Percentiles rank a stretch among this genome's conserved stretches.
Conservation (phyloP, 2,797 vertebrate genomes). For the Crocidura indochinensis region DNA sequence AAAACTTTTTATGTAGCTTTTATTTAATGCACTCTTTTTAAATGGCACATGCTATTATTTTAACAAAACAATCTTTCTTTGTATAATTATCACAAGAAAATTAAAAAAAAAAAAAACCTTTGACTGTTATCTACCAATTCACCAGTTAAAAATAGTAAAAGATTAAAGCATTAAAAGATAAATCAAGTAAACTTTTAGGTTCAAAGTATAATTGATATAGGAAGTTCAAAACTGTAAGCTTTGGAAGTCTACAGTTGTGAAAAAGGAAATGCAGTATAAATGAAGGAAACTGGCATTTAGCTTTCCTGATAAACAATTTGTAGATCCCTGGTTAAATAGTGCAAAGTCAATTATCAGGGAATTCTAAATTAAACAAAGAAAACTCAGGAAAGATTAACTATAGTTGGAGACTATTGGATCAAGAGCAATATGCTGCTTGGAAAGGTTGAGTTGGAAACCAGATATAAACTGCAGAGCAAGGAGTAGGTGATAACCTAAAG, state of each 20-base stretch:
- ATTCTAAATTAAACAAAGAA: background rate
- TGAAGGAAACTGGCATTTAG: background rate
- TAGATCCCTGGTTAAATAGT: background rate
- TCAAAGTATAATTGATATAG: background rate
- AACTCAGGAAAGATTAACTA: background rate
- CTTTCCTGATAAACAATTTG: background rate
- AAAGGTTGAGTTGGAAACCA: background rate
- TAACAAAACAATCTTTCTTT: conserved; percentile 19
- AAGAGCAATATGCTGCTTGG: background rate
- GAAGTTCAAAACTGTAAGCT: background rate
- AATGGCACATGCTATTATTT: conserved; percentile 35
- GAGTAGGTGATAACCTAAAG: background rate
- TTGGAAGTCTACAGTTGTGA: background rate
- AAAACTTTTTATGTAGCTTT: background rate
- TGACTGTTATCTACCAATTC: background rate
- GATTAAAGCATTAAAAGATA: background rate
- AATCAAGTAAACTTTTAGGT: background rate
- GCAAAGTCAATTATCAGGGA: conserved; percentile 5
- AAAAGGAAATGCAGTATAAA: too few species aligned
- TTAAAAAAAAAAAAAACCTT: conserved; percentile 6
- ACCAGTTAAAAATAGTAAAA: background rate
- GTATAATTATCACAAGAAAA: background rate
- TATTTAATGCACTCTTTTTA: conserved; percentile 40
- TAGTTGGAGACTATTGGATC: background rate
- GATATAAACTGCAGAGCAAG: background rate